phyloP scores from a whole-genome alignment of 2,888 invertebrate species.

The Campoletis raptor region DNA sequence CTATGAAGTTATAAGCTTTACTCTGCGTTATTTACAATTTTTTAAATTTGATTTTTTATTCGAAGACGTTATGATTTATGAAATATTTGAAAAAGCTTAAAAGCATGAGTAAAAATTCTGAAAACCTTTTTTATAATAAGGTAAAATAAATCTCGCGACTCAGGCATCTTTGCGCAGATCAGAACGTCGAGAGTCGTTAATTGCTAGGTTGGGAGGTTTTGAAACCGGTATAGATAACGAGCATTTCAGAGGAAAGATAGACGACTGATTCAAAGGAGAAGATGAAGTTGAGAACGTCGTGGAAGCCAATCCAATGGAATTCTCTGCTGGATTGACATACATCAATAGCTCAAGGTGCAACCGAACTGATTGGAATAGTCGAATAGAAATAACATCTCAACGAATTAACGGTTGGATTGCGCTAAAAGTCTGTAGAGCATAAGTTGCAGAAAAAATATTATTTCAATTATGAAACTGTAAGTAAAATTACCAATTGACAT shows the following conservation, averaged over 20 bases:
- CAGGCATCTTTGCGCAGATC: constrained; percentile 38
- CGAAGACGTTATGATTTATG: not conserved
- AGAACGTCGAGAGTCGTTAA: constrained; percentile 47
- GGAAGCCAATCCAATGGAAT: constrained; percentile 49
- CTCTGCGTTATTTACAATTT: not conserved
- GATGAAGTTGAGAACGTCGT: constrained; percentile 22
- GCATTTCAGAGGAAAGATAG: constrained; percentile 5
- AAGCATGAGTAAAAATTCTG: not conserved
- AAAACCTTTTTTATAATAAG: not conserved
- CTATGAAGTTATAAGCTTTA: not conserved
- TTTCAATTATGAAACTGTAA: not conserved
- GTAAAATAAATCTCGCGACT: constrained; percentile 38
- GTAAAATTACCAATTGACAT: too few relatives aligned
- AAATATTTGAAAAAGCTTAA: not conserved
- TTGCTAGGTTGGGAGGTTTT: constrained; percentile 33
- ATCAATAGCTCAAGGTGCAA: constrained; percentile 32
- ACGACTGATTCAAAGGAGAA: not conserved
- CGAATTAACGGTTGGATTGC: not conserved
- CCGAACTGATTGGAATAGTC: constrained; percentile 39
- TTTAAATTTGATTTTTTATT: not conserved
- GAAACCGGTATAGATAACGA: not conserved
- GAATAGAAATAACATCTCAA: not conserved
- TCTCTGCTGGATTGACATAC: constrained; percentile 37
- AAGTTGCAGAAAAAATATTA: not conserved
- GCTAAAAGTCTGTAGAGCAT: not conserved